Percentiles rank a stretch among this genome's conserved stretches.
phyloP scores from a whole-genome alignment of 2,113 vertebrate genomes.

The Mirza zaza region DNA sequence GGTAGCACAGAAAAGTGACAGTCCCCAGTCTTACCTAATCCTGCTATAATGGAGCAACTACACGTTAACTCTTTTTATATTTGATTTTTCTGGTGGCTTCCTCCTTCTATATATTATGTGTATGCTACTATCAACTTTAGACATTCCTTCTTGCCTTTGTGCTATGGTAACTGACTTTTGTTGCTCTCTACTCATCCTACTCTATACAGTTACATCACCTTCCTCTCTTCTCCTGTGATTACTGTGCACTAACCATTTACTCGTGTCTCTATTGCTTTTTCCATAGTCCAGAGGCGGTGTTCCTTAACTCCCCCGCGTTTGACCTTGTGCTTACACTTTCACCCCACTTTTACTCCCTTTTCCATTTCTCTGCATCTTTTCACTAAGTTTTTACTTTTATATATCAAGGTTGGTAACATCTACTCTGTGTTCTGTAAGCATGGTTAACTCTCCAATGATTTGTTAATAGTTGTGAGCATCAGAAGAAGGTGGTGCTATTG shows the following conservation, averaged over 20 bases:
- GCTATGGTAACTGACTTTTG: rapidly evolving
- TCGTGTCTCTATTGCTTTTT: not conserved
- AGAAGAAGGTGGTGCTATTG: not conserved
- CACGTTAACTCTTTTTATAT: not conserved
- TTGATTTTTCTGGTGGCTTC: not conserved
- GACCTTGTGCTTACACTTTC: not conserved
- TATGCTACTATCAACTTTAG: not conserved
- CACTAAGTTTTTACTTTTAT: not conserved
- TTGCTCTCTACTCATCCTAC: rapidly evolving
- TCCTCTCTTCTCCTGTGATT: not conserved
- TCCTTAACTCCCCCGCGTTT: not conserved
- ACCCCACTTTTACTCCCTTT: not conserved
- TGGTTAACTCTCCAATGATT: not conserved
- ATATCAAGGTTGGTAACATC: not conserved
- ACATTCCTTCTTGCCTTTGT: too few relatives aligned
- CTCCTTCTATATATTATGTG: not conserved
- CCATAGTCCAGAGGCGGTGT: not conserved
- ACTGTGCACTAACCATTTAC: not conserved
- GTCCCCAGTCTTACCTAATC: not conserved
- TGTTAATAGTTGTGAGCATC: too few relatives aligned
- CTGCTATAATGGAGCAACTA: not conserved
- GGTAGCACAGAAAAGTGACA: not conserved
- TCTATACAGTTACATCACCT: not conserved
- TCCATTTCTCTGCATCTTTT: not conserved
- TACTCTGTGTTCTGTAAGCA: not conserved